phyloP scores from a whole-genome alignment of 2,113 vertebrate species.

The Nematolebias whitei region DNA sequence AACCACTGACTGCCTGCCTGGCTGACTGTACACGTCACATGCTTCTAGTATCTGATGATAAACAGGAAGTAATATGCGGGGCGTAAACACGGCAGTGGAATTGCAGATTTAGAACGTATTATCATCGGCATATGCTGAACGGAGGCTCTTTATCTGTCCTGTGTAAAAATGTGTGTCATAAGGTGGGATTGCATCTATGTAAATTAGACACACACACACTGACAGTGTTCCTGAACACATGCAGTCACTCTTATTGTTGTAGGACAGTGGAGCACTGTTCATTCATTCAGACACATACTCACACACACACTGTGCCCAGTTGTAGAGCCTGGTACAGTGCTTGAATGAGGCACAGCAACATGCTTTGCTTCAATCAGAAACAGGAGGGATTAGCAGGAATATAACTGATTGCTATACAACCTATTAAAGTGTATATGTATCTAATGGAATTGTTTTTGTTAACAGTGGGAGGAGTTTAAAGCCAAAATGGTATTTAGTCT shows the following conservation, averaged over 20 bases:
- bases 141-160: conserved; percentile 24
- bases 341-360: conserved; percentile 49
- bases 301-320: conserved; percentile 37
- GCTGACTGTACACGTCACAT: conserved; percentile 64
- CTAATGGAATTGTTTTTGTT: conserved; percentile 22
- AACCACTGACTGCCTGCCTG: conserved; percentile 66
- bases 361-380: conserved; percentile 36
- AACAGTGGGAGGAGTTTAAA: conserved; percentile 18
- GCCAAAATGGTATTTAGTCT: conserved; percentile 34
- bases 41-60: conserved; percentile 58
- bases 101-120: conserved; percentile 60
- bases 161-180: conserved; percentile 38
- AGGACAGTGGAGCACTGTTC: conserved; percentile 69
- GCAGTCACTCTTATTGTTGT: conserved; percentile 69
- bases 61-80: conserved; percentile 67
- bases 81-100: conserved; percentile 46
- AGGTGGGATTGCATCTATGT: conserved; percentile 76
- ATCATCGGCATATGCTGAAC: conserved; percentile 45
- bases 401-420: neutral
- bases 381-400: conserved; percentile 1
- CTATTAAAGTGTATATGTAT: conserved; percentile 33
- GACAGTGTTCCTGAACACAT: conserved; percentile 52
- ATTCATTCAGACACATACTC: conserved; percentile 10
- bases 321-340: conserved; percentile 57
- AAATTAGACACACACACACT: conserved; percentile 61